Evolutionary conservation across 2,888 invertebrate genomes (phyloP).

Genomic region (Dicyrtomina minuta): DNA sequence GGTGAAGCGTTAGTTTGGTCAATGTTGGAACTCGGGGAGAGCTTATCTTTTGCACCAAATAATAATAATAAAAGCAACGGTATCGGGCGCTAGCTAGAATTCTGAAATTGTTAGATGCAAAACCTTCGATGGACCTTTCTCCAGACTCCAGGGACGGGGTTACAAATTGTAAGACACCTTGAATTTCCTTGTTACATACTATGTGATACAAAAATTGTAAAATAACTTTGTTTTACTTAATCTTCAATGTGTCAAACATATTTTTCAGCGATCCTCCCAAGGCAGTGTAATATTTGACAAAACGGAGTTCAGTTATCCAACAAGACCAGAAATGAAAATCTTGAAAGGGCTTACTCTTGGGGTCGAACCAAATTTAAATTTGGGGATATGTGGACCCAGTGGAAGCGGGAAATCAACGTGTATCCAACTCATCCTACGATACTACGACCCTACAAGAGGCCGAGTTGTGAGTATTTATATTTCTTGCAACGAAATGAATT

Average conservation of each 20-base stretch:
- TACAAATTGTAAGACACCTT: conserved; percentile 28
- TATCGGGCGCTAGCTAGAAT: no score
- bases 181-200: no score
- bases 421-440: conserved; percentile 77
- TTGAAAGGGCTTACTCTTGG: conserved; percentile 69
- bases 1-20: conserved; percentile 64
- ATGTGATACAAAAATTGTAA: no score
- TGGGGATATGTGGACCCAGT: conserved; percentile 67
- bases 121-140: conserved; percentile 59
- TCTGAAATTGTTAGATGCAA: conserved; percentile 65
- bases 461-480: conserved; percentile 57
- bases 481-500: not conserved
- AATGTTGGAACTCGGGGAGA: conserved; percentile 58
- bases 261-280: conserved; percentile 29
- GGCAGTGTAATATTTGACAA: conserved; percentile 58
- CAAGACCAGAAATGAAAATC: conserved; percentile 61
- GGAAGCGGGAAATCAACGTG: conserved; percentile 89
- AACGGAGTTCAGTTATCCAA: conserved; percentile 59
- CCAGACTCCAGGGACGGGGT: conserved; percentile 24
- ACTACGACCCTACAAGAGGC: conserved; percentile 75
- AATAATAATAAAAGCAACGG: no score
- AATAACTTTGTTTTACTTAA: no score
- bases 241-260: not conserved
- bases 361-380: conserved; percentile 69
- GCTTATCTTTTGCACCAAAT: conserved; percentile 74